Conservation (phyloP, 2,113 vertebrate genomes). For the Equus quagga region DNA sequence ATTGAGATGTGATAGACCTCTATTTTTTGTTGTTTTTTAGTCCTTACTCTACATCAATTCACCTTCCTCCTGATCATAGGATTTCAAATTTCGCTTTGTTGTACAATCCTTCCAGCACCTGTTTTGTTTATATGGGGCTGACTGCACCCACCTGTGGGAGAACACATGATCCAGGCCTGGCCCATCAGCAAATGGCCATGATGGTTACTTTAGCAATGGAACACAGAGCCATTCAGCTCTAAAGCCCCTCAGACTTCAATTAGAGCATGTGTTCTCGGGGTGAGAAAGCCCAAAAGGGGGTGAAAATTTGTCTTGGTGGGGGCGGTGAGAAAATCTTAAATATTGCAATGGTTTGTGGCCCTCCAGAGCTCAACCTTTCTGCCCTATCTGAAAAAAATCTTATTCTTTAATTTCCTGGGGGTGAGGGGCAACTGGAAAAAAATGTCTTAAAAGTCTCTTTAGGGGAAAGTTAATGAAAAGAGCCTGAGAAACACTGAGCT, state of each 20-base stretch:
- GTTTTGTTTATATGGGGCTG: background rate
- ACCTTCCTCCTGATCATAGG: too few species aligned
- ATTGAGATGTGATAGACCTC: background rate
- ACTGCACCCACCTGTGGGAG: background rate
- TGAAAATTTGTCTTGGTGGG: background rate
- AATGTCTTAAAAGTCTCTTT: background rate
- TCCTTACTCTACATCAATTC: background rate
- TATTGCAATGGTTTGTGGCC: background rate
- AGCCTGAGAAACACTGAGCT: background rate
- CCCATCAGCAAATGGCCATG: background rate
- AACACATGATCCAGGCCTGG: background rate
- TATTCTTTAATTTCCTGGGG: background rate
- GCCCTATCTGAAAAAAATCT: background rate
- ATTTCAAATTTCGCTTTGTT: background rate
- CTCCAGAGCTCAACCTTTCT: background rate
- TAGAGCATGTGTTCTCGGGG: background rate
- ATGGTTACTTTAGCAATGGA: background rate
- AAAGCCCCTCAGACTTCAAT: background rate
- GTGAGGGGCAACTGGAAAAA: background rate
- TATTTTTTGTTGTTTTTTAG: background rate
- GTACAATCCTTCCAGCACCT: background rate
- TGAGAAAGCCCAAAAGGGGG: accelerated
- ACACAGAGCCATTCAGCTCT: background rate
- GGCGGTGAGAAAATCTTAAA: background rate
- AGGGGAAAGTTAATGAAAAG: background rate